Evolutionary conservation across 2,797 vertebrate species (phyloP).

Genomic region (Syngnathus acus): DNA sequence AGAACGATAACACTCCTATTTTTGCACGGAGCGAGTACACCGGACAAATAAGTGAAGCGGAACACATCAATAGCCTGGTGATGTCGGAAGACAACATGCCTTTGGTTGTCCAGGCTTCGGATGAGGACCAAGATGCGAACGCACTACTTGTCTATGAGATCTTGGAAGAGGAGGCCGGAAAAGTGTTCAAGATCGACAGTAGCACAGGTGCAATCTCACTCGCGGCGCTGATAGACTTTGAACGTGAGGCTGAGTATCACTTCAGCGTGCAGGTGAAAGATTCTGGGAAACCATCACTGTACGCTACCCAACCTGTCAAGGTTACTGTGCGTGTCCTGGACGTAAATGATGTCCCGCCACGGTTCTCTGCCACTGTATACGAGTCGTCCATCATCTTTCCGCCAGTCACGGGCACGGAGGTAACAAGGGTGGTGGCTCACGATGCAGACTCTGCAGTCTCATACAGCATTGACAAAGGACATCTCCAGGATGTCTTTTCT

Average conservation of each 20-base stretch:
- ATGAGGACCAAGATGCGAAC: conserved; percentile 81
- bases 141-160: conserved; percentile 82
- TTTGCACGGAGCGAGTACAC: conserved; percentile 72
- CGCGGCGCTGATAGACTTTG: conserved; percentile 78
- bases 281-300: conserved; percentile 78
- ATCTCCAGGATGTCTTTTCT: conserved; percentile 69
- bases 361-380: conserved; percentile 71
- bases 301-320: conserved; percentile 74
- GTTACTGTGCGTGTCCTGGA: conserved; percentile 78
- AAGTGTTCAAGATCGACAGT: conserved; percentile 81
- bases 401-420: conserved; percentile 74
- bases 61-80: conserved; percentile 80
- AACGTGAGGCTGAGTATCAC: conserved; percentile 71
- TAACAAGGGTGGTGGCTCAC: conserved; percentile 72
- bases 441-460: conserved; percentile 82
- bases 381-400: conserved; percentile 72
- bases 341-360: conserved; percentile 85
- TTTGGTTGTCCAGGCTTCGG: conserved; percentile 80
- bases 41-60: conserved; percentile 83
- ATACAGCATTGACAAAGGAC: conserved; percentile 81
- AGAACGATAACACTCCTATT: conserved; percentile 86
- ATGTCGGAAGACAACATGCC: conserved; percentile 78
- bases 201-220: conserved; percentile 83
- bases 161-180: conserved; percentile 76
- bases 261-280: conserved; percentile 84